Evolutionary conservation across 2,888 invertebrate genomes (phyloP), one percentile per base, ranked within the genome.

Genomic region (Amphipoea lucens): DNA sequence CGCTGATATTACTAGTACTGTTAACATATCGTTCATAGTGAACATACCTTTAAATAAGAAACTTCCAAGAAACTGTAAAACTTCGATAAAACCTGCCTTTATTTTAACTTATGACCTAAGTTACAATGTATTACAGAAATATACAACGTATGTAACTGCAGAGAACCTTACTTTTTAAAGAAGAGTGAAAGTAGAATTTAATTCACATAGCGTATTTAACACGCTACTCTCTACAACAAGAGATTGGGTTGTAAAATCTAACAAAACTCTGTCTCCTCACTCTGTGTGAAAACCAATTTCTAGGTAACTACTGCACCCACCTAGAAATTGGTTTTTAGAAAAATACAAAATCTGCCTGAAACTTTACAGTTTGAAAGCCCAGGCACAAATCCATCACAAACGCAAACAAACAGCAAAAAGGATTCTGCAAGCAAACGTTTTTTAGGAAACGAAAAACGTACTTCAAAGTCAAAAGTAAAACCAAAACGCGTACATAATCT

Each of bases 391-490:
- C 54, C 42, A 23, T 42, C 36, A 40, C 11, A 57, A 54, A 63
- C 17, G 5, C 14, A 5, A 29, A 62, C 29, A 72, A 70, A 69
- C 7, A 48, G 42, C 7, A n/a, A 86, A 78, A 73, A 45, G 12
- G 63, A 72, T 79, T 51, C 51, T 29, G 48, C 29, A 62, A 76
- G 63, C 75, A 42, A 73, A 65, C 79, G 29, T 42, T 57, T 57
- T 36, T 2, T 62, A 65, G n/a, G 63, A 84, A 70, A 76, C 29
- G 75, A 75, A 84, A 82, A 87, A 63, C 65, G 60, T 62, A 83
- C 68, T 78, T 78, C 79, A 76, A 78, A 87, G 78, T 76, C 57
- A 80, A 82, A 88, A 88, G 73, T 74, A 78, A 76, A 81, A 81
- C 23, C 71, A 63, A 78, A 68, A 62, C 62, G 51, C 36, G 70